phyloP scores from a whole-genome alignment of 2,888 invertebrate genomes.

The Arrhopalites spinosus region DNA sequence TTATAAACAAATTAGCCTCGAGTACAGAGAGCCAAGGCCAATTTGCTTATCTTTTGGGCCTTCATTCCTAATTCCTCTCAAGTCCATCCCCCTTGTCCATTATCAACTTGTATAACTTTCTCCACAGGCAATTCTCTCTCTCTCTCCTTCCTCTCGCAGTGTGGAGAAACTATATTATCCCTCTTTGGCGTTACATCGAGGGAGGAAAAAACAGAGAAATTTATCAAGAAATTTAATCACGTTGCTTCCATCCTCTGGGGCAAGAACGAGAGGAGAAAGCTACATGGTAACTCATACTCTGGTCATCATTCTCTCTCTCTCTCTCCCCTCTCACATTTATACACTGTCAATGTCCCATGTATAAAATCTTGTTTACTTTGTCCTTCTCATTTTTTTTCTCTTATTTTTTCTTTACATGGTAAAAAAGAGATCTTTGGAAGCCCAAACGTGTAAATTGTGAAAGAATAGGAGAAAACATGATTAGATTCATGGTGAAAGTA shows the following conservation, averaged over 20 bases:
- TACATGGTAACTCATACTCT: too few species aligned
- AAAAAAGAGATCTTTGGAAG: too few species aligned
- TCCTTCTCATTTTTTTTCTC: background rate
- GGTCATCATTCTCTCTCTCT: too few species aligned
- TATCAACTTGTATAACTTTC: background rate
- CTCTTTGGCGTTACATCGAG: too few species aligned
- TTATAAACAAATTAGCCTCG: conserved; percentile 17
- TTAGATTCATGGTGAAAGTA: background rate
- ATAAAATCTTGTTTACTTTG: background rate
- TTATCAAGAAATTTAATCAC: too few species aligned
- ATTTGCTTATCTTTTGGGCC: conserved; percentile 13
- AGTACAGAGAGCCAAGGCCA: background rate
- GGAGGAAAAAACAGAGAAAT: too few species aligned
- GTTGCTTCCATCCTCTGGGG: too few species aligned
- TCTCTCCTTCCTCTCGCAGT: too few species aligned
- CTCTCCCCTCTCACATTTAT: background rate
- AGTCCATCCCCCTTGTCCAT: background rate
- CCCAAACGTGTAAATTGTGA: too few species aligned
- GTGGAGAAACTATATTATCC: too few species aligned
- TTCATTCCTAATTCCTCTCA: background rate
- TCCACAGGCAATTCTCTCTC: background rate
- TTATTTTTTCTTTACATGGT: background rate
- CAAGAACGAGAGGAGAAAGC: too few species aligned
- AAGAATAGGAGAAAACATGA: background rate
- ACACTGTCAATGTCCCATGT: background rate